phyloP scores from a whole-genome alignment of 2,113 vertebrate genomes.

The Otocyon megalotis region DNA sequence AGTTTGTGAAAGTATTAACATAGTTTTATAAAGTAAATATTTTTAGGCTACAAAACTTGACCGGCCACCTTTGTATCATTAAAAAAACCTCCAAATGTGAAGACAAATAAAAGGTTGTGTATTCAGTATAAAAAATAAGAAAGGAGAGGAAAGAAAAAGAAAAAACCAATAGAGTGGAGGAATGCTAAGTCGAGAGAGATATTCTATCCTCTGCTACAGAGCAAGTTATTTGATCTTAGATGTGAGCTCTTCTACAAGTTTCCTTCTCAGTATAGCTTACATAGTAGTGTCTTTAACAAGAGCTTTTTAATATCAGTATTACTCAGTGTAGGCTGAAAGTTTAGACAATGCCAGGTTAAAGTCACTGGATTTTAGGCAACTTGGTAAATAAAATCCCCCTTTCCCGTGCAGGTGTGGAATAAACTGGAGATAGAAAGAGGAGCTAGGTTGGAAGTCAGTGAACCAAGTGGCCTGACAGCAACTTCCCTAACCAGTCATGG shows the following conservation, averaged over 20 bases:
- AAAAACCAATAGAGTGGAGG: background rate
- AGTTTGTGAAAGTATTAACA: slow-evolving; percentile 85
- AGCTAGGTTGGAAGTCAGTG: background rate
- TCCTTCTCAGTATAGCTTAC: background rate
- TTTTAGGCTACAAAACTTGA: slow-evolving; percentile 82
- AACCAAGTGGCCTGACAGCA: background rate
- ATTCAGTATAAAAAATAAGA: background rate
- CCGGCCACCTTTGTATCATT: slow-evolving; percentile 75
- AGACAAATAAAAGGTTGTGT: slow-evolving; percentile 49
- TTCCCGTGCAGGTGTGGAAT: background rate
- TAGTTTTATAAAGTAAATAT: slow-evolving; percentile 78
- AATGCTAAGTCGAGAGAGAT: background rate
- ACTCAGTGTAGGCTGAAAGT: background rate
- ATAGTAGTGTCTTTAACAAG: background rate
- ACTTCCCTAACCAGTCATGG: background rate
- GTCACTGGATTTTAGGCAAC: background rate
- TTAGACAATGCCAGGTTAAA: background rate
- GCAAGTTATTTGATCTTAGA: background rate
- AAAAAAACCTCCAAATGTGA: background rate
- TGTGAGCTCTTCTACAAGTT: background rate
- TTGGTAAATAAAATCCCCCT: background rate
- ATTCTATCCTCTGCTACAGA: background rate
- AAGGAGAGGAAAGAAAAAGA: no score
- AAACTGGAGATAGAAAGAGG: background rate
- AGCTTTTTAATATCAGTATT: background rate